These are phyloP conservation scores for Halcyon malimbica DNA, from an alignment of 2,113 vertebrate species.

Conservation along the genomic window DNA sequence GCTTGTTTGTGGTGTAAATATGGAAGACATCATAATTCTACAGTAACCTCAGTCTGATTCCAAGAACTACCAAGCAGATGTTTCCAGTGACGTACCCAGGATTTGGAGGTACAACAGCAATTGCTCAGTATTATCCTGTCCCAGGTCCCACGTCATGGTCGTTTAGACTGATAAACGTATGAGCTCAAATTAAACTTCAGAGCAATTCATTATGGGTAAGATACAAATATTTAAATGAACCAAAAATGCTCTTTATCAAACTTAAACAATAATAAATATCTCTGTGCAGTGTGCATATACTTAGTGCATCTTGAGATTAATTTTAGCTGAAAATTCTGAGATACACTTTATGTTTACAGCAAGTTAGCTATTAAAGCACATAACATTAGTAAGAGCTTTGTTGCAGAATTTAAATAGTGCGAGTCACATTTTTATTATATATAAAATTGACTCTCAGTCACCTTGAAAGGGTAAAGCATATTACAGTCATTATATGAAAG, in stretches of 20 bases:
- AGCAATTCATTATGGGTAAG: neutral
- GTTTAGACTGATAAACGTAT: neutral
- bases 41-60: neutral
- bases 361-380: neutral
- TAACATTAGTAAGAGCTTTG: neutral
- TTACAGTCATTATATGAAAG: neutral
- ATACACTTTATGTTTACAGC: neutral
- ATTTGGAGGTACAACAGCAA: neutral
- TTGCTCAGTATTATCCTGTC: neutral
- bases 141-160: neutral
- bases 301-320: neutral
- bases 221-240: neutral
- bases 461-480: neutral
- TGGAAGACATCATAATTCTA: neutral
- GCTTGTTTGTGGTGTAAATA: neutral
- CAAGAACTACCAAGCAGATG: neutral
- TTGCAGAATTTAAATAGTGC: neutral
- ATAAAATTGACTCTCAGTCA: neutral
- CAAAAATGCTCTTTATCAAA: neutral
- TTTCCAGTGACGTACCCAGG: neutral
- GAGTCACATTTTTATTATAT: neutral
- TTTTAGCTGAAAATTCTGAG: neutral
- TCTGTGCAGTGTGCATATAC: neutral
- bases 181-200: neutral
- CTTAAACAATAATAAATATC: neutral